Evolutionary conservation across 1,140 invertebrate genomes (phyloP), one percentile per base, ranked within the genome.

Genomic region (Hetaerina americana): DNA sequence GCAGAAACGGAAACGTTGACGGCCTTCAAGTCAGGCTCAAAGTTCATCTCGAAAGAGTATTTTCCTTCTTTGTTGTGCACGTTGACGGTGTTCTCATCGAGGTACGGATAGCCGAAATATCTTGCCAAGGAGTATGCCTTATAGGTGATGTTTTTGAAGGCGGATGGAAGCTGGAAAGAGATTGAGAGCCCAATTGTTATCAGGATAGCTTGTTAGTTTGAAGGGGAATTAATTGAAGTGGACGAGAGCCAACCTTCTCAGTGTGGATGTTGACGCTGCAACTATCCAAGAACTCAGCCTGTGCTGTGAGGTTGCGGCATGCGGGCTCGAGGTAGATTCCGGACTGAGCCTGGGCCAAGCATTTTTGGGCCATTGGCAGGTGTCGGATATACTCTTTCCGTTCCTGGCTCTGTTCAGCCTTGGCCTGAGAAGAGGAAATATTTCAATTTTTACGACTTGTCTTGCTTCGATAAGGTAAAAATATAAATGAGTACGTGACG

Each of bases 251-350:
- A 0, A 83, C 49, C 26, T 84, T 81, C 49, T 85, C 79, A 77
- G 82, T 85, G 6, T 81, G 76, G 2, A 83, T 74, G n/a, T 78
- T 75, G 8, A 82, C 74, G 49, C 80, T 79, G n/a, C 83, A 74
- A 68, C 78, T 74, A 75, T 90, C 82, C 2, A 84, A 78, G 27
- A 81, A 75, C 28, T 83, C 81, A 0, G 84, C 83, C 25, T 77
- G 74, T 3, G 80, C 72, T 15, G 83, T 84, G 70, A 83, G 79
- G 29, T 85, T 82, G 49, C 83, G 81, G 76, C 88, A 89, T 71
- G 81, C 79, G 5, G 77, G 76, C 27, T 84, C 78, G 72, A 85
- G 81, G 68, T 84, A 79, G 75, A 87, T 85, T 15, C 83, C 83
- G 72, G 82, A 70, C 66, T 82, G 76, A 75, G 85, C 84, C 75